Conservation (phyloP, 2,113 vertebrate species). For the Ammodramus savannarum region DNA sequence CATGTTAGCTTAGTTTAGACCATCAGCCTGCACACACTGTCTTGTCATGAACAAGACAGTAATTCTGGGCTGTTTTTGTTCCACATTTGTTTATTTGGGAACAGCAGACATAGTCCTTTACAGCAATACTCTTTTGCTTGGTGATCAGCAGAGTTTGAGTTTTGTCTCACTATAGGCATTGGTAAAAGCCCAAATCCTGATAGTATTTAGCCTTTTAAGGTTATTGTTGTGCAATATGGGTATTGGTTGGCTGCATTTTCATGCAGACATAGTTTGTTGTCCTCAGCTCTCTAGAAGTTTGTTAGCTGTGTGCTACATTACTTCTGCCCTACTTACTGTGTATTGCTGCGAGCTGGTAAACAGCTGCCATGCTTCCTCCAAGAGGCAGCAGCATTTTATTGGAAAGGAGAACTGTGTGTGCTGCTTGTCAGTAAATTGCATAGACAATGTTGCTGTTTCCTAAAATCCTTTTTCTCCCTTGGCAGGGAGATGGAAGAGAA, state of each 20-base stretch:
- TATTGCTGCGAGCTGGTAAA: background rate
- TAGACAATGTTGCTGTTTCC: background rate
- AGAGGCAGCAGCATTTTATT: background rate
- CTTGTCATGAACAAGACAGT: background rate
- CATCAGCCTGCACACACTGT: background rate
- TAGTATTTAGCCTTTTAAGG: background rate
- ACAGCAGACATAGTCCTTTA: background rate
- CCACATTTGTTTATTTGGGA: background rate
- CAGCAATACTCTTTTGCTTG: background rate
- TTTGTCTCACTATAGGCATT: background rate
- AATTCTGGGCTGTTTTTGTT: background rate
- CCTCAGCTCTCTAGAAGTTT: background rate
- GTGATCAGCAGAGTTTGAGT: background rate
- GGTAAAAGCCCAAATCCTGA: background rate
- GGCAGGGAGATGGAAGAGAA: conserved; percentile 90
- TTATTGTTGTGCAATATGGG: background rate
- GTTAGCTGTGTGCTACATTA: background rate
- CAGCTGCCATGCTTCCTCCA: background rate
- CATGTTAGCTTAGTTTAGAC: background rate
- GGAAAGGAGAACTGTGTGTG: background rate
- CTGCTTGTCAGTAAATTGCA: background rate
- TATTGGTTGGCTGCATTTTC: background rate
- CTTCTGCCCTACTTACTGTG: conserved; percentile 21
- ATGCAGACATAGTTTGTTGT: background rate
- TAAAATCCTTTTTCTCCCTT: conserved; percentile 46